Conservation (phyloP, 2,888 invertebrate species). For the Trichacis sp. region DNA sequence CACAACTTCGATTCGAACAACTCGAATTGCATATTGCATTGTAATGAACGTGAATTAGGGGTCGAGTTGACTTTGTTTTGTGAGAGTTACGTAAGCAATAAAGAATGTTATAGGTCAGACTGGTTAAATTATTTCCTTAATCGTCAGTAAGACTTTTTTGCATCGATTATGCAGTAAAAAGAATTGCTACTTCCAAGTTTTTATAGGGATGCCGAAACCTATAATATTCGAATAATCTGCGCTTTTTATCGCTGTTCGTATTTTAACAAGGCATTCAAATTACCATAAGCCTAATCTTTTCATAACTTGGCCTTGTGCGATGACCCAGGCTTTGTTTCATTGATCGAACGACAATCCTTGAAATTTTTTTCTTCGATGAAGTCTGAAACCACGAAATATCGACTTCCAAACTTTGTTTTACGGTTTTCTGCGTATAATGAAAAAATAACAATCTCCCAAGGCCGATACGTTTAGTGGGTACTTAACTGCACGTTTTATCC, state of each 20-base stretch:
- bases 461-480: no score
- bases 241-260: neutral
- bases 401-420: neutral
- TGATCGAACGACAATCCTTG: conserved; percentile 6
- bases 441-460: no score
- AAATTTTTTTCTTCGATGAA: neutral
- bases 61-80: neutral
- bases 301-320: neutral
- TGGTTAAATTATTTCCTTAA: neutral
- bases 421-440: neutral
- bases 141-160: neutral
- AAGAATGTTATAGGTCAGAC: neutral
- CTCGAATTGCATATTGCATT: no score
- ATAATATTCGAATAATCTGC: neutral
- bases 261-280: conserved; percentile 1
- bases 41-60: no score
- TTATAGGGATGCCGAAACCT: neutral
- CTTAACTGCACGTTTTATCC: no score
- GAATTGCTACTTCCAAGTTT: no score
- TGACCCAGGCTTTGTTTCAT: conserved; percentile 2
- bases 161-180: neutral
- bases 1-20: neutral
- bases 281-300: conserved; percentile 6
- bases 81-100: neutral
- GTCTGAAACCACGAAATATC: neutral